phyloP scores from a whole-genome alignment of 2,113 vertebrate genomes.

The Acanthisitta chloris region DNA sequence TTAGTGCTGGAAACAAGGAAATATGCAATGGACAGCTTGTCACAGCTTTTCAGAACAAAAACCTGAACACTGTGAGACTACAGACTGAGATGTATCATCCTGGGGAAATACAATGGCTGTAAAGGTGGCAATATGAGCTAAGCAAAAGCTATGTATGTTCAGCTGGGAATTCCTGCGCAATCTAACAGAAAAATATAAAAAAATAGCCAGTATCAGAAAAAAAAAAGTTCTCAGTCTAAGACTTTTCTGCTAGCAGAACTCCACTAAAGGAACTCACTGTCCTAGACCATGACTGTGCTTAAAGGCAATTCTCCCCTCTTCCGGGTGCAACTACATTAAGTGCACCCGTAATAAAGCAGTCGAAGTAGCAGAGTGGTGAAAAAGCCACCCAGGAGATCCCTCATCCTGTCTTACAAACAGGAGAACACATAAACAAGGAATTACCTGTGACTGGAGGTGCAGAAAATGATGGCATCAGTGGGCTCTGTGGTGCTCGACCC shows the following conservation, averaged over 20 bases:
- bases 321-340: background rate
- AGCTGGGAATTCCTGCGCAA: background rate
- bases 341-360: background rate
- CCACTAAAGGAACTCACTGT: background rate
- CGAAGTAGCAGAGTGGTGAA: background rate
- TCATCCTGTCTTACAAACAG: background rate
- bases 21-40: background rate
- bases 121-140: background rate
- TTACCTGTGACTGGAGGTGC: conserved; percentile 81
- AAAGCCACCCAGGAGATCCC: background rate
- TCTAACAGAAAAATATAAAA: no score
- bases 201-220: no score
- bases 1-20: background rate
- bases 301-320: background rate
- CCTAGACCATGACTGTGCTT: background rate
- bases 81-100: background rate
- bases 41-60: background rate
- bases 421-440: background rate
- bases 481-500: conserved; percentile 91
- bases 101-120: background rate
- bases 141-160: background rate
- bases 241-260: background rate
- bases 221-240: background rate
- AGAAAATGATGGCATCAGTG: conserved; percentile 90
- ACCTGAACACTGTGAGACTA: background rate